Conservation (phyloP, 2,797 vertebrate species). For the Poeciliopsis paucimaculata region DNA sequence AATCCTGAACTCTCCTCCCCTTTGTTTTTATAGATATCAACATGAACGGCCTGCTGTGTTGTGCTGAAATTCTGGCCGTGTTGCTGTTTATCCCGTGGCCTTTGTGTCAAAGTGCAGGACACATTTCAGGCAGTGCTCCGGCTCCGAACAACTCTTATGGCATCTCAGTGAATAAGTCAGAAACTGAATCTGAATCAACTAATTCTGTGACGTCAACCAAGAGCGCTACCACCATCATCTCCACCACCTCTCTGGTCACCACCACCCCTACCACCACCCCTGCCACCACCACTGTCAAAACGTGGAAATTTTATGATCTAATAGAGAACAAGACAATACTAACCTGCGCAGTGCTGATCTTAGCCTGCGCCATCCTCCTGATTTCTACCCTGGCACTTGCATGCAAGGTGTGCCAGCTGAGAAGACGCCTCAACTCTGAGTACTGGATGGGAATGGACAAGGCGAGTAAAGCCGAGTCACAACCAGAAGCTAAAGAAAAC, state of each 20-base stretch:
- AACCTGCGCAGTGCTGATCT: conserved; percentile 32
- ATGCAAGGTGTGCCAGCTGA: conserved; percentile 59
- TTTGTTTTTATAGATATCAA: conserved; percentile 46
- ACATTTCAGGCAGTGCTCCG: accelerated
- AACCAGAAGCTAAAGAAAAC: conserved; percentile 43
- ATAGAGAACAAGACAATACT: accelerated
- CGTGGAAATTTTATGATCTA: accelerated
- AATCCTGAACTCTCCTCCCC: background rate
- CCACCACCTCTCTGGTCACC: too few relatives aligned
- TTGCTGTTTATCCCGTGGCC: conserved; percentile 3
- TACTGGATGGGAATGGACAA: conserved; percentile 18
- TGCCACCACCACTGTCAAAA: accelerated
- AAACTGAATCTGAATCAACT: background rate
- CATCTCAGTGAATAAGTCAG: accelerated
- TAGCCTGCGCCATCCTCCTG: conserved; percentile 50
- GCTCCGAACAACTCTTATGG: accelerated
- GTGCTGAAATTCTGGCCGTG: conserved; percentile 18
- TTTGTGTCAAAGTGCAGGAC: accelerated
- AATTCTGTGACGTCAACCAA: too few relatives aligned
- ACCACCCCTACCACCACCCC: too few relatives aligned
- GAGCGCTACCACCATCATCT: too few relatives aligned
- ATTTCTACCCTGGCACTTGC: conserved; percentile 36
- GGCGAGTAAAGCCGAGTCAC: conserved; percentile 8
- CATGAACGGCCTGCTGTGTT: conserved; percentile 53
- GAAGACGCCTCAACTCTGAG: conserved; percentile 24